These are phyloP conservation scores for Oxycera nigricornis DNA, from an alignment of 2,888 invertebrate genomes.

Conservation along the genomic window DNA sequence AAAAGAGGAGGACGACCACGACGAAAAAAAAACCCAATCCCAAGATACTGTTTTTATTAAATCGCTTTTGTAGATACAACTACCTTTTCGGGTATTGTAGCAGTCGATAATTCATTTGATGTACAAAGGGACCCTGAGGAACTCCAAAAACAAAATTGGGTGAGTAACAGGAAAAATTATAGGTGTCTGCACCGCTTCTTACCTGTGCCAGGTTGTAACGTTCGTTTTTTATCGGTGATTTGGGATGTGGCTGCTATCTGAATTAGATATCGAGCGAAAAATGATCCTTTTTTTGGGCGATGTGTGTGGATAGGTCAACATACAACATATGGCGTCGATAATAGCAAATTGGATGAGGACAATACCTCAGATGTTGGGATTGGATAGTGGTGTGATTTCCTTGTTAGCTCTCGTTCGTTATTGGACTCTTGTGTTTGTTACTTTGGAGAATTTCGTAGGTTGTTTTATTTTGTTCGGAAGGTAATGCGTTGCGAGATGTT, in stretches of 20 bases:
- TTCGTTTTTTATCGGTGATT: background rate
- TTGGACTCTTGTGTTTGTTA: too few species aligned
- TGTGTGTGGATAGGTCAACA: background rate
- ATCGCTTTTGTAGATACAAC: background rate
- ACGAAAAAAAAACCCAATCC: background rate
- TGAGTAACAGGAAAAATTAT: background rate
- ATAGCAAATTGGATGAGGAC: background rate
- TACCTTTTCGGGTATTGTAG: conserved; percentile 12
- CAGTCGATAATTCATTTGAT: conserved; percentile 23
- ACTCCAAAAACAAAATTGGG: background rate
- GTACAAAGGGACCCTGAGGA: conserved; percentile 15
- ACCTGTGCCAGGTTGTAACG: background rate
- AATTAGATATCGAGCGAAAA: conserved; percentile 29
- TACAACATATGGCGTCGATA: background rate
- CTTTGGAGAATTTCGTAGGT: too few species aligned
- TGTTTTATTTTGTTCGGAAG: too few species aligned
- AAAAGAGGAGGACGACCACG: background rate
- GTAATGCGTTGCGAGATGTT: too few species aligned
- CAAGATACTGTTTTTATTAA: conserved; percentile 1
- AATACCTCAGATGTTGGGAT: background rate
- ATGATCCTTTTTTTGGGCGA: conserved; percentile 21
- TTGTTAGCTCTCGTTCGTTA: background rate
- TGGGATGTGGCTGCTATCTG: conserved; percentile 22
- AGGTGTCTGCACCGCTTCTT: conserved; percentile 5
- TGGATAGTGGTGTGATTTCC: background rate